Evolutionary conservation across 2,113 vertebrate species (phyloP).

Genomic region (Rhinolophus sinicus): DNA sequence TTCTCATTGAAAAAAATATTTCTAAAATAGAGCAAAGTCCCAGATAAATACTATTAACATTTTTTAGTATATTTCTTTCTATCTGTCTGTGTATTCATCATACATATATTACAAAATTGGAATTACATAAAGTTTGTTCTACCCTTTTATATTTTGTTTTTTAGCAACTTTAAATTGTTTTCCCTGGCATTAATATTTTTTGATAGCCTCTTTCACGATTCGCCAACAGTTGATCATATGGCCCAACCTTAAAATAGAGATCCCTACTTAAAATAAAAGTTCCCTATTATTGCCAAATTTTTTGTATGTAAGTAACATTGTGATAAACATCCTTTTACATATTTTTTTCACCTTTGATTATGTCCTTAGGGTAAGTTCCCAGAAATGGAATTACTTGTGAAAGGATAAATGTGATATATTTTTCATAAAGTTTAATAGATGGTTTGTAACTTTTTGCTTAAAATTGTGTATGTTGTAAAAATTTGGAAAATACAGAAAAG

Average conservation of each 20-base stretch:
- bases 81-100: background rate
- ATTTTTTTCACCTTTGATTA: background rate
- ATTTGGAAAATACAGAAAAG: background rate
- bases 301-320: background rate
- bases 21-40: background rate
- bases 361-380: background rate
- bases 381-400: background rate
- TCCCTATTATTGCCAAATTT: background rate
- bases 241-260: background rate
- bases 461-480: background rate
- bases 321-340: background rate
- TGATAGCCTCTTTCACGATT: background rate
- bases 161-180: conserved; percentile 10
- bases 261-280: background rate
- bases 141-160: background rate
- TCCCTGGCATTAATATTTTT: background rate
- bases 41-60: background rate
- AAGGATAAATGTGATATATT: background rate
- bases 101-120: background rate
- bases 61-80: background rate
- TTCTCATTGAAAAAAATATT: background rate
- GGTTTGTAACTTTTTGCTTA: background rate
- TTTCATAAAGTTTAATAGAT: background rate
- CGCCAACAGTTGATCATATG: background rate
- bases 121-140: background rate